Evolutionary conservation across 2,888 invertebrate species (phyloP), one percentile per base, ranked within the genome.

Genomic region (Acanthopleura granulata): DNA sequence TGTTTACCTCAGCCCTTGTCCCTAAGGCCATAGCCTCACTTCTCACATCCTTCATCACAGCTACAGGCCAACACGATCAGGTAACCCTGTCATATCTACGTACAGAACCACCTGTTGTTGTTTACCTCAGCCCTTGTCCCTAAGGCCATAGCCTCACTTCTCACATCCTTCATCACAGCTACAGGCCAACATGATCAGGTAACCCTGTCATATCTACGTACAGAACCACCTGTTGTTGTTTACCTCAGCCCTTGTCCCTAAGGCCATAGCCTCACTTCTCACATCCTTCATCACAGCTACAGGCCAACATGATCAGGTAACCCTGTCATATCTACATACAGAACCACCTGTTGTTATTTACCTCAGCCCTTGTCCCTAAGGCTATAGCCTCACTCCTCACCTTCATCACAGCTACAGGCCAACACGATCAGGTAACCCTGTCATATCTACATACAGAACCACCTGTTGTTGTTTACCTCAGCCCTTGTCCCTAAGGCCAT

Each of bases 1-100:
- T 88, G 57, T 84, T 88, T 80, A 85, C 86, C 0, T 87, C 86
- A n/a, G 87, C 88, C 14, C 57, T 66, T 0, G 83, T 87, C 9
- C 87, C 88, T 0, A 88, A 88, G 74, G 87, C 86, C 16, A 76
- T 88, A 22, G 82, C 87, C 0, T 87, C 88, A 49, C 78, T 88
- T 12, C 79, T 88, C 11, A 85, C 87, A 15, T 87, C 88, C 71
- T 84, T 87, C 73, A 75, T 84, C 40, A 78, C 84, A 40, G 83
- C 83, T 51, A 78, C 83, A 14, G 80, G 79, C 25, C 71, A 76
- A 27, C 73, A 73, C 12, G 66, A 79, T 16, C 73, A 71, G 73
- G 79, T 81, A 62, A 73, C 70, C 49, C 62, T 22, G 0, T 29
- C 29, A 70, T n/a, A 40, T 9, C 40, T 40, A 77, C 30, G 79